These are phyloP conservation scores for Anguilla japonica DNA, from an alignment of 2,113 vertebrate genomes.

Conservation along the genomic window DNA sequence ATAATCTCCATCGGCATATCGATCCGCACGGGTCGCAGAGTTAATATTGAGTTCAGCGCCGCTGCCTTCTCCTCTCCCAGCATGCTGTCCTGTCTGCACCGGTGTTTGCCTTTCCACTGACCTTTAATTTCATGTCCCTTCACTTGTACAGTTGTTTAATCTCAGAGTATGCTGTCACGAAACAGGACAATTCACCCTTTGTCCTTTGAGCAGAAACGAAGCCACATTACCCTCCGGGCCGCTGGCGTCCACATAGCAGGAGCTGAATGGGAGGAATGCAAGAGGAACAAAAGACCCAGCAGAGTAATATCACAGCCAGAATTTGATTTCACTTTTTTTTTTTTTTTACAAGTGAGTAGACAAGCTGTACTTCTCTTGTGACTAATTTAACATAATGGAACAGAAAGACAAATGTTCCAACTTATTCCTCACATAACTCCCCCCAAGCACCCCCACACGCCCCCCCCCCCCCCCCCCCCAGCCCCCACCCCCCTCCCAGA, in stretches of 20 bases:
- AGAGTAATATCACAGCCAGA: neutral
- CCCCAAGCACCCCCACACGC: too few species aligned
- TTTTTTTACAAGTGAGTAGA: neutral
- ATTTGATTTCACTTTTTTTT: neutral
- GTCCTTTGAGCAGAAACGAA: neutral
- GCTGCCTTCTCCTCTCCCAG: neutral
- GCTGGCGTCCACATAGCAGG: neutral
- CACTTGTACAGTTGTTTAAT: neutral
- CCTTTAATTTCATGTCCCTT: neutral
- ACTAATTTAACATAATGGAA: slow-evolving; percentile 9
- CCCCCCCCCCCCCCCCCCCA: neutral
- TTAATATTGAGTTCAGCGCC: neutral
- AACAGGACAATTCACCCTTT: neutral
- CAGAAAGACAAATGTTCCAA: slow-evolving; percentile 7
- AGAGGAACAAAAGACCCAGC: neutral
- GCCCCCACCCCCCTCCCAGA: neutral
- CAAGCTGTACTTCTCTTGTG: neutral
- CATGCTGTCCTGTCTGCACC: neutral
- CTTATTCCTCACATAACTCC: neutral
- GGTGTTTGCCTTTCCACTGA: neutral
- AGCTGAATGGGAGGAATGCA: neutral
- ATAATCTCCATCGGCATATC: neutral
- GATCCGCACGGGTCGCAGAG: neutral
- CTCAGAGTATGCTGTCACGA: neutral
- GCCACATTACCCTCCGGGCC: neutral